Percentiles rank a stretch among this genome's conserved stretches.
Conservation (phyloP, 1,140 invertebrate genomes). For the Cyclina sinensis region DNA sequence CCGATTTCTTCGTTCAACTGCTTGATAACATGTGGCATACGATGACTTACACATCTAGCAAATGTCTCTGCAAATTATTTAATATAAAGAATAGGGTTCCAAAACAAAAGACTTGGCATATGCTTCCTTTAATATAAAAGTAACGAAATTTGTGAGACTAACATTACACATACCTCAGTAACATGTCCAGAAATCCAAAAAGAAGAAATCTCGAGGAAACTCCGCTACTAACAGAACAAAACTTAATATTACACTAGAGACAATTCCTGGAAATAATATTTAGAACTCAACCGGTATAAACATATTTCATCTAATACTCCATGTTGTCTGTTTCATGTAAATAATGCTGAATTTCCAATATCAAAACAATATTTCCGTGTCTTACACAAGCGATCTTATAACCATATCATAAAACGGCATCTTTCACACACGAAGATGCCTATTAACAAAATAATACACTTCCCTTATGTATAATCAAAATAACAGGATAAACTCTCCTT, state of each 20-base stretch:
- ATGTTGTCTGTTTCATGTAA: too few species aligned
- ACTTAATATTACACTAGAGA: background rate
- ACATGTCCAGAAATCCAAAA: conserved; percentile 28
- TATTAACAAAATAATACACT: background rate
- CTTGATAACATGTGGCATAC: too few species aligned
- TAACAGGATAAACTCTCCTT: background rate
- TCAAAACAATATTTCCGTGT: background rate
- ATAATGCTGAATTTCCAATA: background rate
- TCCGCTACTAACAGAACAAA: background rate
- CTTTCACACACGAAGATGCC: background rate
- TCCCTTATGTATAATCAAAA: background rate
- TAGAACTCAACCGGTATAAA: background rate
- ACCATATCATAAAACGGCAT: background rate
- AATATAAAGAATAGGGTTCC: too few species aligned
- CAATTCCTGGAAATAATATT: background rate
- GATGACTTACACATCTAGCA: too few species aligned
- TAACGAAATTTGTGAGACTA: too few species aligned
- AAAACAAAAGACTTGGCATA: too few species aligned
- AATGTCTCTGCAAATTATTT: too few species aligned
- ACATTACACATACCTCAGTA: background rate
- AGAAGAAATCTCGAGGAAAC: background rate
- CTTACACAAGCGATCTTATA: background rate
- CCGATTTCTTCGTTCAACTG: too few species aligned
- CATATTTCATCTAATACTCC: background rate
- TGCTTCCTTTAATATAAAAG: too few species aligned